phyloP scores from a whole-genome alignment of 2,113 vertebrate genomes.

The Grammomys surdaster region DNA sequence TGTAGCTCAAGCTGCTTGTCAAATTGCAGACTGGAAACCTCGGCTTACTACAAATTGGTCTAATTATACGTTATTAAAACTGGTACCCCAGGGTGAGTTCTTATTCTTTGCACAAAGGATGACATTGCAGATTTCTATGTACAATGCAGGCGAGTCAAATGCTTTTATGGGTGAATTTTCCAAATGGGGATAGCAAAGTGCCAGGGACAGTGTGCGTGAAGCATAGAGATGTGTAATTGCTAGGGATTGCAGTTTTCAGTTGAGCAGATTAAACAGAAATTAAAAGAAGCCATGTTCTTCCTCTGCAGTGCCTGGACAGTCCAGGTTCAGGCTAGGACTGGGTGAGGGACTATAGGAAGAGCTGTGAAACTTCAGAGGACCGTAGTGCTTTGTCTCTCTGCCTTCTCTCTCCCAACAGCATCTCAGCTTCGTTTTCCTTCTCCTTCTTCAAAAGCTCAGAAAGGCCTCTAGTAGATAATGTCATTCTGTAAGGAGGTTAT shows the following conservation, averaged over 20 bases:
- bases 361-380: no score
- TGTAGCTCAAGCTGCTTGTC: conserved; percentile 67
- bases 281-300: conserved; percentile 45
- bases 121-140: conserved; percentile 65
- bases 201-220: conserved; percentile 32
- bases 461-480: not conserved
- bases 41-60: conserved; percentile 75
- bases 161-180: conserved; percentile 72
- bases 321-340: not conserved
- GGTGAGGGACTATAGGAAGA: not conserved
- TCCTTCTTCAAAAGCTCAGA: not conserved
- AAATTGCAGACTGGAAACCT: conserved; percentile 64
- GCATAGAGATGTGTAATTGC: not conserved
- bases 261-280: conserved; percentile 65
- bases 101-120: conserved; percentile 66
- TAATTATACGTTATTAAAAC: conserved; percentile 80
- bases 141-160: not conserved
- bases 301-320: not conserved
- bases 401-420: not conserved
- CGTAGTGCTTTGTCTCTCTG: not conserved
- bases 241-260: conserved; percentile 59
- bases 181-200: conserved; percentile 51
- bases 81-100: conserved; percentile 65
- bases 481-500: not conserved
- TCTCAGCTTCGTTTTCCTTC: not conserved